A percentile compares a stretch with the other conserved stretches of the same genome.
These are phyloP conservation scores for Allophyes oxyacanthae DNA, from an alignment of 2,888 invertebrate species.

Conservation along the genomic window DNA sequence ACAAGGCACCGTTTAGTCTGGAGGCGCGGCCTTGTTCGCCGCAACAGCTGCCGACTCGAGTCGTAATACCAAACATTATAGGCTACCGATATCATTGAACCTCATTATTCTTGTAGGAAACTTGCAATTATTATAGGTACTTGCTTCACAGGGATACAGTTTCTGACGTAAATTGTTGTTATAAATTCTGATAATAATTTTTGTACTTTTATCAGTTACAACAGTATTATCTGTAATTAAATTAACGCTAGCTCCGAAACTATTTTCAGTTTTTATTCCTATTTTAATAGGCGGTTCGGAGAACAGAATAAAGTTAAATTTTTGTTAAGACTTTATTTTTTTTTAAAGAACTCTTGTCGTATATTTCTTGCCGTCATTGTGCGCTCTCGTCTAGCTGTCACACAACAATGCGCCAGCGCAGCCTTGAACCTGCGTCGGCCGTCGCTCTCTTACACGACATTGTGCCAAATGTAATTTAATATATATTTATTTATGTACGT, in stretches of 20 bases:
- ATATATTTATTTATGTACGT: conserved; percentile 41
- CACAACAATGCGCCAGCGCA: conserved; percentile 66
- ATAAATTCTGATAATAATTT: conserved; percentile 28
- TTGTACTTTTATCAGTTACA: conserved; percentile 23
- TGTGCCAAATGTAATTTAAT: conserved; percentile 71
- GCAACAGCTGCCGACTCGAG: conserved; percentile 47
- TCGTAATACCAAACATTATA: conserved; percentile 51
- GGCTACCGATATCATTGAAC: conserved; percentile 52
- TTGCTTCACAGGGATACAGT: conserved; percentile 27
- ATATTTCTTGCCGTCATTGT: conserved; percentile 49
- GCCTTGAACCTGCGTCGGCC: conserved; percentile 72
- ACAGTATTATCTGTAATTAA: conserved; percentile 17
- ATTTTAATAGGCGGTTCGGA: conserved; percentile 4
- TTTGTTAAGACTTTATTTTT: conserved; percentile 25
- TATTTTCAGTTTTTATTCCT: background rate
- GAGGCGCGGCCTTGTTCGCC: conserved; percentile 51
- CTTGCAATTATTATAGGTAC: conserved; percentile 46
- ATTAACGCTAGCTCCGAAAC: conserved; percentile 11
- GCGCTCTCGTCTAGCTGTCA: conserved; percentile 60
- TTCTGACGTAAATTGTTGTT: conserved; percentile 16
- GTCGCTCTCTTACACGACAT: conserved; percentile 62
- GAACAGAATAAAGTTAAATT: conserved; percentile 18
- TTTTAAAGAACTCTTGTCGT: conserved; percentile 41
- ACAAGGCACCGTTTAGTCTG: conserved; percentile 64
- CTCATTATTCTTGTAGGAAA: conserved; percentile 54